Conservation (phyloP, 64 coral and sea anemone species). For the Pachyseris speciosa region DNA sequence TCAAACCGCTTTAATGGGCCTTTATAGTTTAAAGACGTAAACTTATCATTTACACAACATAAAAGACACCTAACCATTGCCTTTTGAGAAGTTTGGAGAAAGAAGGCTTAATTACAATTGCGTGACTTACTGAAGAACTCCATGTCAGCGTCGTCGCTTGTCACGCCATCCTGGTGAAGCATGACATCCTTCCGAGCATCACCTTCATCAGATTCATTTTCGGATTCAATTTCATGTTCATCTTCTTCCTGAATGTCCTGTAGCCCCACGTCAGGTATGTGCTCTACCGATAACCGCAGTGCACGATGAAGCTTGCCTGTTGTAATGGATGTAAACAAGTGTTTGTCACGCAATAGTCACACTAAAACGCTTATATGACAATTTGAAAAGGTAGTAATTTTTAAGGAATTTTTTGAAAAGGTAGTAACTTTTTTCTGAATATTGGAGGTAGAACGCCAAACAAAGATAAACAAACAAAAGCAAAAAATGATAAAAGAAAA, state of each 20-base stretch:
- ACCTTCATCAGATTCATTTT: constrained; percentile 49
- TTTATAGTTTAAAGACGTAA: too few species aligned
- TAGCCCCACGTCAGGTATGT: constrained; percentile 81
- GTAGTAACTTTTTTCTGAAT: too few species aligned
- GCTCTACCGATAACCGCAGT: constrained; percentile 85
- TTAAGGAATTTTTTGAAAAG: too few species aligned
- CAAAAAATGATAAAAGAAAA: too few species aligned
- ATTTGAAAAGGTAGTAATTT: too few species aligned
- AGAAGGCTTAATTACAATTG: neutral
- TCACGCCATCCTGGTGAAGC: constrained; percentile 69
- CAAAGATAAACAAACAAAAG: too few species aligned
- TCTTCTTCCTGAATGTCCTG: constrained; percentile 88
- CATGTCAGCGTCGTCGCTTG: constrained; percentile 84
- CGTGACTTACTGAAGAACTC: constrained; percentile 72
- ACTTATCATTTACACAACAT: neutral
- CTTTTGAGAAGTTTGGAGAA: neutral
- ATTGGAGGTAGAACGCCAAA: too few species aligned
- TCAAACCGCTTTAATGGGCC: too few species aligned
- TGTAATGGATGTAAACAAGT: neutral
- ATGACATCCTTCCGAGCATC: constrained; percentile 9
- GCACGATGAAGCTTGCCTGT: constrained; percentile 90
- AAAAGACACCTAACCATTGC: neutral
- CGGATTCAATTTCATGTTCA: constrained; percentile 53
- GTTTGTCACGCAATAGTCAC: neutral
- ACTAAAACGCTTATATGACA: neutral